Base-by-base conservation (phyloP, 2,888 invertebrate species). In the Eupeodes luniger region DNA sequence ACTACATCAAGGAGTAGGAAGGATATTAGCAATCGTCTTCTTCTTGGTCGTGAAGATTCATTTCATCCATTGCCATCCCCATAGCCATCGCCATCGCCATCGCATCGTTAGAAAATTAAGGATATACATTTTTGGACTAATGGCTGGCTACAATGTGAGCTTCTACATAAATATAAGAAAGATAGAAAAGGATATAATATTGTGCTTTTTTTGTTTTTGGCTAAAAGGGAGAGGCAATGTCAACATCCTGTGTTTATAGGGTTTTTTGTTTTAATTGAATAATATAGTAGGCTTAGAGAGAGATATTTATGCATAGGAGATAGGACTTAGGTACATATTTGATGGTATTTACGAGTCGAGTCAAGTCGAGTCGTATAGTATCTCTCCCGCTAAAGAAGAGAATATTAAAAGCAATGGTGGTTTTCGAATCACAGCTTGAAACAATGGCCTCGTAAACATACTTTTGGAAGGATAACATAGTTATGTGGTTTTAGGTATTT, bases 211-310 rank as follows among this genome's bases (percentile, higher is more conserved):
- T 16, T 47, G 10, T 53, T 3, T 57, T 6, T 10, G 44, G 10
- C 7, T 44, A 4, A 12, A 19, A 16, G 19, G 12, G 59, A 5
- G 7, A 44, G 19, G 10, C 40, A 7, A 44, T 72, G 72, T 59
- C 51, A 67, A 47, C 44, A 59, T 72, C 47, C 44, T 34, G 19
- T 9, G n/a, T 59, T 72, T 72, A 72, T 59, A 19, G 47, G 55
- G 59, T 44, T 59, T 34, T 44, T 59, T 57, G 55, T 53, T 72
- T 72, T 72, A 72, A 72, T 72, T 72, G 59, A 59, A 72, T 72
- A 72, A 72, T 72, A 59, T 59, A 72, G 47, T 49, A 59, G 59
- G 34, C 14, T 69, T 6, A 36, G 36, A 53, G 36, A 51, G 27
- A 27, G 27, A 27, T 3, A 27, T 27, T 1, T 27, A 27, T 27